A percentile compares a stretch with the other conserved stretches of the same genome.
phyloP scores from a whole-genome alignment of 2,888 invertebrate species.

The Xylota sylvarum region DNA sequence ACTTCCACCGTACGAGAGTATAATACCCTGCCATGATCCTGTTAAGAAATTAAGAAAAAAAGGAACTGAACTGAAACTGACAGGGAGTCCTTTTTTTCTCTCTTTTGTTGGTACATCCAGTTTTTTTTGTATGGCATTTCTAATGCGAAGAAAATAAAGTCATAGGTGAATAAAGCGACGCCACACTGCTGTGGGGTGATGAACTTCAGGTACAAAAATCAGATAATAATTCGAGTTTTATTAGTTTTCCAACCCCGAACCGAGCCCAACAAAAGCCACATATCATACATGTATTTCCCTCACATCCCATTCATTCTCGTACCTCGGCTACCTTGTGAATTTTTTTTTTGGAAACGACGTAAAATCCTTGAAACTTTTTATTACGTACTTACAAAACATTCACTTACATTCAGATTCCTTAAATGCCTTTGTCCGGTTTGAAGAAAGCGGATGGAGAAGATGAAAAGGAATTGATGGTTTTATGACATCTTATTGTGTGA shows the following conservation, averaged over 20 bases:
- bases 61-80: slow-evolving; percentile 20
- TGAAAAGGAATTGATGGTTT: slow-evolving; percentile 58
- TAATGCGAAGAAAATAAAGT: slow-evolving; percentile 75
- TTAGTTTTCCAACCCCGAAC: slow-evolving; percentile 71
- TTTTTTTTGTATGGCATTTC: slow-evolving; percentile 61
- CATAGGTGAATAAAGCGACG: slow-evolving; percentile 70
- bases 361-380: slow-evolving; percentile 66
- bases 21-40: slow-evolving; percentile 59
- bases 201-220: slow-evolving; percentile 74
- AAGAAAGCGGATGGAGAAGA: slow-evolving; percentile 43
- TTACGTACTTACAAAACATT: slow-evolving; percentile 65
- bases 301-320: slow-evolving; percentile 9
- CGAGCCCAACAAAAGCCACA: slow-evolving; percentile 12
- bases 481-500: slow-evolving; percentile 69
- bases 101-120: slow-evolving; percentile 31
- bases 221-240: slow-evolving; percentile 76
- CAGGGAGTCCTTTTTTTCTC: slow-evolving; percentile 49
- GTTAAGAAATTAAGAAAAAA: slow-evolving; percentile 70
- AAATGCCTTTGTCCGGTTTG: slow-evolving; percentile 74
- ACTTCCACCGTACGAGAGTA: slow-evolving; percentile 21
- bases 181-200: slow-evolving; percentile 56
- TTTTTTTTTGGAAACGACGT: slow-evolving; percentile 63
- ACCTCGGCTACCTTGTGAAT: slow-evolving; percentile 32
- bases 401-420: slow-evolving; percentile 62
- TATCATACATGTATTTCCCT: too few species aligned